Conservation (phyloP, 1,140 invertebrate genomes). For the Mactra quadrangularis region DNA sequence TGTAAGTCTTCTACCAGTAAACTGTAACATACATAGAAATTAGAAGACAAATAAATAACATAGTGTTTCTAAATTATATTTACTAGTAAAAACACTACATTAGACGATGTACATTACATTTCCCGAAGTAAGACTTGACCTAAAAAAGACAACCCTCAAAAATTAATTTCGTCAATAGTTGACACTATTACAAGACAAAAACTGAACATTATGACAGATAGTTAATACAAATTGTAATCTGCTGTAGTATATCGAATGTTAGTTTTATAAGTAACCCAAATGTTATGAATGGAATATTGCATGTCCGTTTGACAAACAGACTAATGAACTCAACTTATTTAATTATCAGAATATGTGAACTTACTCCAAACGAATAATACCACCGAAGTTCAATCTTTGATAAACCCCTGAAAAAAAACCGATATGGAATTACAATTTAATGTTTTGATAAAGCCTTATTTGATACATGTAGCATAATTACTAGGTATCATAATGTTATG, state of each 20-base stretch:
- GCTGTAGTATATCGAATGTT: not conserved
- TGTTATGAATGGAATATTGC: not conserved
- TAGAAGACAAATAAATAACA: no score
- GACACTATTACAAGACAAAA: not conserved
- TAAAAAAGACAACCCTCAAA: no score
- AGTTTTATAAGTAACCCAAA: no score
- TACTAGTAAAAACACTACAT: no score
- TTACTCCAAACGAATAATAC: constrained; percentile 36
- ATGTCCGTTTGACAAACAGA: not conserved
- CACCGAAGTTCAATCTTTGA: constrained; percentile 2
- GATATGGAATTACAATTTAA: no score
- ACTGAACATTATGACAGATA: not conserved
- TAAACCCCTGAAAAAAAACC: not conserved
- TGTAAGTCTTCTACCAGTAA: not conserved
- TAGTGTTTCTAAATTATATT: no score
- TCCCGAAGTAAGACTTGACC: no score
- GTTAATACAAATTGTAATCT: not conserved
- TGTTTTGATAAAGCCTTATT: no score
- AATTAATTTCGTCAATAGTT: not conserved
- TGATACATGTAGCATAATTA: no score
- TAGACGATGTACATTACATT: no score
- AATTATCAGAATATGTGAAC: not conserved
- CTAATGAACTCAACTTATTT: not conserved
- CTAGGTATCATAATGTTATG: no score
- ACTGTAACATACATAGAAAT: no score